Base-by-base conservation (phyloP, 2,888 invertebrate species). In the Drosophila aldrichi region DNA sequence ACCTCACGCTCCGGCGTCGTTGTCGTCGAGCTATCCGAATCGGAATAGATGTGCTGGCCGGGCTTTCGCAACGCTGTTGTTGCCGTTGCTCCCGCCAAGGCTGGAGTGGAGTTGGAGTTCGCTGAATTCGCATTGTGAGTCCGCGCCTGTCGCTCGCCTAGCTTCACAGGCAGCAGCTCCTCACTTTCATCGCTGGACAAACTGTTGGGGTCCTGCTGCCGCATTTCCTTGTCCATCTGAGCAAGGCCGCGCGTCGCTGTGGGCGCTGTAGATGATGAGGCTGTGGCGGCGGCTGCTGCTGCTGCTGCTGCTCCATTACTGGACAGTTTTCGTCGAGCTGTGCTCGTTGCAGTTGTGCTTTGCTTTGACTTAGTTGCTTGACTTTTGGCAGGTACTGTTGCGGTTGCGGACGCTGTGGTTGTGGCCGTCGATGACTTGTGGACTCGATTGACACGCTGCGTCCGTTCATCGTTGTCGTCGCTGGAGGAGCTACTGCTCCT, bases 121-220 rank as follows among this genome's bases (percentile, higher is more conserved):
- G 46, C 29, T n/a, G 43, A n/a, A 1, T 22, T 36, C 32, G 54
- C 54, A 4, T 34, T 32, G 9, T 60, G 57, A 6, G 22, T 46
- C 4, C 69, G 55, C 8, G 44, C 12, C 22, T 61, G 75, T 25
- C 67, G 69, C 34, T 82, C 87, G 22, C 55, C 36, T 3, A 55
- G 63, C 64, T 91, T 94, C 32, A 96, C 94, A 34, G 96, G 95
- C 93, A 96, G 94, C 51, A 97, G 92, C 74, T 97, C 97, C 91
- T 97, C 97, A 90, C 97, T 97, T 78, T 97, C 97, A 91, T 97
- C 97, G 91, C 97, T 97, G 77, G 97, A 97, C 61, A 96, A 95
- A 54, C 95, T 95, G 64, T 80, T 80, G 49, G 89, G 77, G 55
- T 94, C 94, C 67, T 94, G 95, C 62, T 95, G 95, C 36, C 93